A percentile compares a stretch with the other conserved stretches of the same genome.
These are phyloP conservation scores for Typhlomys cinereus DNA, from an alignment of 2,113 vertebrate species.

Conservation along the genomic window DNA sequence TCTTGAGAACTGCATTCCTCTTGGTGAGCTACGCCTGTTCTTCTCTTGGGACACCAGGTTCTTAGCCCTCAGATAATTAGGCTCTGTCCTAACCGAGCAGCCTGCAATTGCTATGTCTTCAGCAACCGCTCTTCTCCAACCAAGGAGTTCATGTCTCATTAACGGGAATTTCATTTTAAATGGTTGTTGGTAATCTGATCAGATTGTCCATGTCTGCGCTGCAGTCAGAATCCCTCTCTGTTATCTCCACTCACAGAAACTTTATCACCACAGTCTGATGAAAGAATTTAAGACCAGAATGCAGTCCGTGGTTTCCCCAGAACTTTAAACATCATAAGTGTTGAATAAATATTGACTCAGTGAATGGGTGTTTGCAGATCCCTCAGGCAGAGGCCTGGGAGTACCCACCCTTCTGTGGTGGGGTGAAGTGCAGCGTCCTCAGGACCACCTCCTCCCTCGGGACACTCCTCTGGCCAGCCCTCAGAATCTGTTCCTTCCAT, in stretches of 20 bases:
- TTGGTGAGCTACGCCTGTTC: neutral
- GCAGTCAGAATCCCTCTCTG: neutral
- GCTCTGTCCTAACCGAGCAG: neutral
- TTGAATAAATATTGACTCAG: neutral
- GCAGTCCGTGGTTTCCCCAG: neutral
- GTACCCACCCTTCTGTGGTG: neutral
- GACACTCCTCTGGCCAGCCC: neutral
- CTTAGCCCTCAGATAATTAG: neutral
- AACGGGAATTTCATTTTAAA: constrained; percentile 3
- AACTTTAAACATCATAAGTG: constrained; percentile 8
- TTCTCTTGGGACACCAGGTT: neutral
- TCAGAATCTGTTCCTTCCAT: neutral
- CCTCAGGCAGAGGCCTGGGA: neutral
- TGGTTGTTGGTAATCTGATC: neutral
- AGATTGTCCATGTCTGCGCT: neutral
- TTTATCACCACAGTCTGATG: neutral
- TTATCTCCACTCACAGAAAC: neutral
- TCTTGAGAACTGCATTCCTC: neutral
- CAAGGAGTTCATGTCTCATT: neutral
- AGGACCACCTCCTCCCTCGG: accelerated
- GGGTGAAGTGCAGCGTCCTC: accelerated
- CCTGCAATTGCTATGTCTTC: neutral
- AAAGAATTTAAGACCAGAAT: constrained; percentile 18
- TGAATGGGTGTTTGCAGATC: neutral
- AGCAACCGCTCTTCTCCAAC: neutral